phyloP scores from a whole-genome alignment of 2,113 vertebrate genomes.

The Zosterops borbonicus region DNA sequence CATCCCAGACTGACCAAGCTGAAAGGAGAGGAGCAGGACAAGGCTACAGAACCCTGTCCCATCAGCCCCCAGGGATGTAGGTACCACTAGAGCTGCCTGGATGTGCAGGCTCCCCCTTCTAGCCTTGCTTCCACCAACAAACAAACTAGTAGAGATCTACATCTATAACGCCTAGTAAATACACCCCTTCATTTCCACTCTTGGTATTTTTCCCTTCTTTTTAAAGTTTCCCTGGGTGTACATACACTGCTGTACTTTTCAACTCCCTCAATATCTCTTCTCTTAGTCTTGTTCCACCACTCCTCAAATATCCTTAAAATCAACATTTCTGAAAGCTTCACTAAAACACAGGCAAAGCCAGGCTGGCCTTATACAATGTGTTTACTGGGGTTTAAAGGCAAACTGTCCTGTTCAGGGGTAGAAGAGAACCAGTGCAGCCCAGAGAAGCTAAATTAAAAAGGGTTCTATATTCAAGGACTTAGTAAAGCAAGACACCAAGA shows the following conservation, averaged over 20 bases:
- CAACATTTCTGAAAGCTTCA: neutral
- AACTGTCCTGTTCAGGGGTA: neutral
- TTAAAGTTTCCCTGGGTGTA: neutral
- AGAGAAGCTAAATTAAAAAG: neutral
- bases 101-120: neutral
- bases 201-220: neutral
- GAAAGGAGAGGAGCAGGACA: neutral
- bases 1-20: neutral
- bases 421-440: neutral
- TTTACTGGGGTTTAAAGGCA: neutral
- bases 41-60: neutral
- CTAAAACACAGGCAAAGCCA: neutral
- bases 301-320: neutral
- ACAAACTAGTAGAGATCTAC: neutral
- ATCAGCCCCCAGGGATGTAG: neutral
- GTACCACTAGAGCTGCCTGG: neutral
- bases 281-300: neutral
- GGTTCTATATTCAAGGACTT: neutral
- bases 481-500: neutral
- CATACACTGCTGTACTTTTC: neutral
- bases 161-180: neutral
- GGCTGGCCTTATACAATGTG: neutral
- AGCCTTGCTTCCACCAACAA: neutral
- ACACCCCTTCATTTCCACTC: neutral
- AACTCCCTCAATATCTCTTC: neutral